Percentiles rank a stretch among this genome's conserved stretches.
Conservation (phyloP, 2,888 invertebrate genomes). For the Hermodice carunculata region DNA sequence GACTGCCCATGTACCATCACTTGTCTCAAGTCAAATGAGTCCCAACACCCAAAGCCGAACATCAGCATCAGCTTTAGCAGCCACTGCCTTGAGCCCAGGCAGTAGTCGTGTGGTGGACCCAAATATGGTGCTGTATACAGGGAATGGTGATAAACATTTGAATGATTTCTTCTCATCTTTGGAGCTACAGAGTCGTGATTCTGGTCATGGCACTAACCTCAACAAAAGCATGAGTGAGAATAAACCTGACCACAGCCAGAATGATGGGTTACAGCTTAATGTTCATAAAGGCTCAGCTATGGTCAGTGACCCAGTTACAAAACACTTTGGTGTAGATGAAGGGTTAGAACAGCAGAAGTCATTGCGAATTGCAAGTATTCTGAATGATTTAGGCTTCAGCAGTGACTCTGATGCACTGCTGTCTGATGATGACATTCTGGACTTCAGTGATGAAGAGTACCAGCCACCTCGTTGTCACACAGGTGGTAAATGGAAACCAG, state of each 20-base stretch:
- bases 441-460: conserved; percentile 26
- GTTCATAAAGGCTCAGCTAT: background rate
- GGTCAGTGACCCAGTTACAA: too few relatives aligned
- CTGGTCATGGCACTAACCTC: background rate
- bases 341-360: conserved; percentile 31
- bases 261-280: background rate
- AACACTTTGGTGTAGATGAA: background rate
- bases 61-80: background rate
- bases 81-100: conserved; percentile 17
- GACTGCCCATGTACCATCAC: too few relatives aligned
- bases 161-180: conserved; percentile 87
- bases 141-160: background rate
- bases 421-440: conserved; percentile 45
- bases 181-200: conserved; percentile 65
- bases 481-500: conserved; percentile 81
- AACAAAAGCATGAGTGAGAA: background rate
- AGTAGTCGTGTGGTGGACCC: conserved; percentile 70
- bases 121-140: conserved; percentile 78
- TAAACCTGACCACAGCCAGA: background rate
- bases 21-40: too few relatives aligned
- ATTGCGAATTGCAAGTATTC: conserved; percentile 61
- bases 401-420: conserved; percentile 59
- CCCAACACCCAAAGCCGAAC: too few relatives aligned
- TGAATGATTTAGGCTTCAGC: conserved; percentile 61
- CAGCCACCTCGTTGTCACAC: conserved; percentile 57